Base-by-base conservation (phyloP, 1,140 invertebrate genomes). In the Helicoverpa zea region DNA sequence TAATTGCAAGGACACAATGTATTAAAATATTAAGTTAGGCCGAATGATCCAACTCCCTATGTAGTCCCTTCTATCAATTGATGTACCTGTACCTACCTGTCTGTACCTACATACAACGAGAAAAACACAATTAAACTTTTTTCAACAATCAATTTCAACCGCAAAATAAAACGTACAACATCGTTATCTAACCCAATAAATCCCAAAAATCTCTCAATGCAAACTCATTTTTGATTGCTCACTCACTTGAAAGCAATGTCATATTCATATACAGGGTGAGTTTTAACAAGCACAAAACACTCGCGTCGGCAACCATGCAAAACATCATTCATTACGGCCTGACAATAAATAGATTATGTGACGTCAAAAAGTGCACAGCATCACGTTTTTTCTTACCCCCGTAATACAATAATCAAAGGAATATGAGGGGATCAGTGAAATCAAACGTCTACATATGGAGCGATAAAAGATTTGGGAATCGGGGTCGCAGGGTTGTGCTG, bases 371-470 rank as follows among this genome's bases (percentile, higher is more conserved):
- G 86, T 92, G 91, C 93, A 89, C 86, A 86, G 86, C 84, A 84
- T 80, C 86, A 87, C 85, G 85, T 90, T 93, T 66, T 89, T 88
- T 87, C 86, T 83, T 90, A 85, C 86, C 87, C 89, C 90, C 89
- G 81, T 94, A 92, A 94, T 90, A 91, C 87, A 94, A 94, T 94
- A 94, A 94, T 94, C 92, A 94, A 94, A 94, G 86, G 88, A 91
- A 94, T 91, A 92, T 89, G 92, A 93, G 90, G 91, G 93, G 91
- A 82, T 88, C 84, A 88, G 73, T 80, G 84, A 87, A 90, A 91
- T 94, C 91, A 94, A 92, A 94, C 84, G 85, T 88, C 84, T 89
- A 88, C 91, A 94, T 93, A 93, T 92, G 92, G 87, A 87, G 88
- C 92, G 90, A 91, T 93, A 92, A 93, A 88, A 90, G 87, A 90